Conservation (phyloP, 2,113 vertebrate genomes). For the Eretmochelys imbricata region DNA sequence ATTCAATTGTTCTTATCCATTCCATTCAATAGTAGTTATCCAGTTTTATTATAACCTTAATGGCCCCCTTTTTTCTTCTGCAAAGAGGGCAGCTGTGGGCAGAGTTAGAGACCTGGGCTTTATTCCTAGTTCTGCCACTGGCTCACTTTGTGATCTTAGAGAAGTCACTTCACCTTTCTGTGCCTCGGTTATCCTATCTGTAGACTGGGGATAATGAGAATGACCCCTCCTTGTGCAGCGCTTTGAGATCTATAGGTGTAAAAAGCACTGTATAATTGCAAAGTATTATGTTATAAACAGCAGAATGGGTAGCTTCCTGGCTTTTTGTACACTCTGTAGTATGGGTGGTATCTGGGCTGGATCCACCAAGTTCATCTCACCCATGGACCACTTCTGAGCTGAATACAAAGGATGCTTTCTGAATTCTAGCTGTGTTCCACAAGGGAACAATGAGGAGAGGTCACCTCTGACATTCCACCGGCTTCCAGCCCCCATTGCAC, state of each 20-base stretch:
- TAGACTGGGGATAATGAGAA: neutral
- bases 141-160: conserved; percentile 50
- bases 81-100: neutral
- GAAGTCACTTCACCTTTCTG: conserved; percentile 43
- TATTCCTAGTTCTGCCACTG: conserved; percentile 62
- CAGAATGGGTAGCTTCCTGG: neutral
- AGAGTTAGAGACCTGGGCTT: neutral
- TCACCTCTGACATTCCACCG: neutral
- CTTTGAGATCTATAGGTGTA: neutral
- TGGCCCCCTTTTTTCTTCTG: neutral
- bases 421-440: neutral
- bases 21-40: neutral
- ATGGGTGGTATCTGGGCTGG: neutral
- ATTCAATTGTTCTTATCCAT: neutral
- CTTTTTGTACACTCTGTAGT: neutral
- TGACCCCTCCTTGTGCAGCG: neutral
- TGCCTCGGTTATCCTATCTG: neutral
- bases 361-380: neutral
- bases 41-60: neutral
- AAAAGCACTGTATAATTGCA: neutral
- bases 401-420: neutral
- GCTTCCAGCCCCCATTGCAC: neutral
- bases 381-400: neutral
- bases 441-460: neutral
- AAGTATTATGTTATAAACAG: neutral